A percentile compares a stretch with the other conserved stretches of the same genome.
These are phyloP conservation scores for Dasypus novemcinctus DNA, from an alignment of 2,113 vertebrate genomes.

Conservation along the genomic window DNA sequence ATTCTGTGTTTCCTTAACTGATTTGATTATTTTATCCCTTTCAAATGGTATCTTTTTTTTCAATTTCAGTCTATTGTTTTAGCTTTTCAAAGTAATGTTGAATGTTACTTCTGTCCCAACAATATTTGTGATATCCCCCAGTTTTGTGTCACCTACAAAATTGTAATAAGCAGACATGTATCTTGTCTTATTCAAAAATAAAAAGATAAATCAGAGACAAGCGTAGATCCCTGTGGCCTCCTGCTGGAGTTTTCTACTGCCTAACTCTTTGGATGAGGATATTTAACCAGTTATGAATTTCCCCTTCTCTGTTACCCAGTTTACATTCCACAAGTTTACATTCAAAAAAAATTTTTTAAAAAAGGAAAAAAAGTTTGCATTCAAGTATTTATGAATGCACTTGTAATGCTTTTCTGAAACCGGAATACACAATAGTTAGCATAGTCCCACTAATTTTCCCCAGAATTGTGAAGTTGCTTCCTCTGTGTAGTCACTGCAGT, in stretches of 20 bases:
- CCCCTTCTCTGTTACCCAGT: not conserved
- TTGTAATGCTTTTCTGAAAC: not conserved
- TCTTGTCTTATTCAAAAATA: not conserved
- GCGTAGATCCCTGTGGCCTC: not conserved
- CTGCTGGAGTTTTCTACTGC: not conserved
- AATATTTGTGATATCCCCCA: not conserved
- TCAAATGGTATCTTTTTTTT: not conserved
- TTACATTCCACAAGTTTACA: conserved; percentile 13
- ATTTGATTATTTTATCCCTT: not conserved
- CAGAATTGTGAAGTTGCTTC: not conserved
- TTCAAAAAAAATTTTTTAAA: no score
- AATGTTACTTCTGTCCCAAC: not conserved
- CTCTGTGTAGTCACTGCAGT: not conserved
- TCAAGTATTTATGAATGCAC: not conserved
- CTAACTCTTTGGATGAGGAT: not conserved
- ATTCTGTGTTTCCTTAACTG: not conserved
- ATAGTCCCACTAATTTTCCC: not conserved
- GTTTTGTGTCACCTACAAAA: not conserved
- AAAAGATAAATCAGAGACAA: not conserved
- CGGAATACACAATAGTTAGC: not conserved
- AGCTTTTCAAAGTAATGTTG: not conserved
- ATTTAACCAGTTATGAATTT: conserved; percentile 21
- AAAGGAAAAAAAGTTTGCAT: no score
- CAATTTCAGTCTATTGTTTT: not conserved
- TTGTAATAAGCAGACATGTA: not conserved